Evolutionary conservation across 2,113 vertebrate species (phyloP), one percentile per base, ranked within the genome.

Genomic region (Kryptolebias marmoratus): DNA sequence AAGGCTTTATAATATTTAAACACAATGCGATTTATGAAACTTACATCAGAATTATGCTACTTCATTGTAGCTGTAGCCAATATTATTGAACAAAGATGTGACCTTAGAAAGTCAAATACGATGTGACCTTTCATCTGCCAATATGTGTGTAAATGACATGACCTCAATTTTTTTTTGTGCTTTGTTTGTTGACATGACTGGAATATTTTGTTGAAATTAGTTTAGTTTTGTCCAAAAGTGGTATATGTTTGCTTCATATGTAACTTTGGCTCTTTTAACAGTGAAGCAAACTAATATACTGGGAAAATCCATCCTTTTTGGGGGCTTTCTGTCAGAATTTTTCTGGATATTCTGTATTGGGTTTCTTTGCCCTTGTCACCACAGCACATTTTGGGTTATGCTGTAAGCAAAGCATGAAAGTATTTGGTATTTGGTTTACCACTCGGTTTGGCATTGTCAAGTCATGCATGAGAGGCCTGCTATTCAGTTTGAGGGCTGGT

Each of bases 371-470:
- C 42, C 36, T 28, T 42, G 11, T 65, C 27, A 36, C 32, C 14
- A 39, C 36, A 39, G 48, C 30, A 30, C 11, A 5, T 42, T n/a
- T 59, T 59, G 12, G 18, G 16, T 50, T 18, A 50, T 7, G 18
- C 4, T 50, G 49, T 18, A 8, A 50, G 49, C 6, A 18, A 50
- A 50, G 16, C 49, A 59, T 12, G 30, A 14, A 68, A 22, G 22
- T 22, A 22, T 22, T 22, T 22, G 22, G 60, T 18, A 30, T 15
- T 57, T 44, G 59, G 42, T 5, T 32, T 42, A 49, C 31, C 18
- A 36, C 15, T 81, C 12, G 31, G 11, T 75, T 70, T 72, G 42
- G 36, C 15, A 0, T 9, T 9, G 11, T 74, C 49, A n/a, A 12
- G 44, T 79, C 30, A 60, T 49, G 32, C 53, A 57, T 52, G 39